These are phyloP conservation scores for Hylaeus volcanicus DNA, from an alignment of 1,140 invertebrate species.

Conservation along the genomic window DNA sequence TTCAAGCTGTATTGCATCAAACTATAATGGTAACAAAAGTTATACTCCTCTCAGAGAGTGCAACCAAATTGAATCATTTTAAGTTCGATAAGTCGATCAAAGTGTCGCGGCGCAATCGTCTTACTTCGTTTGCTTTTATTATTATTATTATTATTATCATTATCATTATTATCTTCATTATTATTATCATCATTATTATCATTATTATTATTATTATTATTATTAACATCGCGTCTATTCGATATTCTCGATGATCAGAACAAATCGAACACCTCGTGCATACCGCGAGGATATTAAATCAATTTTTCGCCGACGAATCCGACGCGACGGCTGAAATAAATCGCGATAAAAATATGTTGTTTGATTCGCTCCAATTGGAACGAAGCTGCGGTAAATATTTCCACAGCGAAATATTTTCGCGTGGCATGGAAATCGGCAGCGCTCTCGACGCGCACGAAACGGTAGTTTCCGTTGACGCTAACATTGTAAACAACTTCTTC, in stretches of 20 bases:
- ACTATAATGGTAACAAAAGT: no score
- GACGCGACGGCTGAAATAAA: background rate
- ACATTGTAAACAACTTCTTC: conserved; percentile 2
- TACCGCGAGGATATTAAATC: background rate
- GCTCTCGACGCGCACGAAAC: background rate
- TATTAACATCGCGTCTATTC: no score
- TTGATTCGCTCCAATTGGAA: background rate
- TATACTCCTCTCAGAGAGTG: no score
- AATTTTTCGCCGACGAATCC: conserved; percentile 1
- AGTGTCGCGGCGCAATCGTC: no score
- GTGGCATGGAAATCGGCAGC: background rate
- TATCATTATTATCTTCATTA: no score
- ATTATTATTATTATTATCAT: no score
- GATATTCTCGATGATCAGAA: background rate
- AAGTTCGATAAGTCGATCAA: no score
- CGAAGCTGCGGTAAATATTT: background rate
- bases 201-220: no score
- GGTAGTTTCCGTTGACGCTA: background rate
- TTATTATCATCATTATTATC: no score
- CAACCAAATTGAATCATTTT: no score
- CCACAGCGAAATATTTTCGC: background rate
- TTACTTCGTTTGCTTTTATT: no score
- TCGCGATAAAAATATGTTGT: background rate
- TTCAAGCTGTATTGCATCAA: no score
- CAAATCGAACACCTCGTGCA: background rate